Conservation (phyloP, 2,888 invertebrate genomes). For the Thysanoteuthis rhombus region DNA sequence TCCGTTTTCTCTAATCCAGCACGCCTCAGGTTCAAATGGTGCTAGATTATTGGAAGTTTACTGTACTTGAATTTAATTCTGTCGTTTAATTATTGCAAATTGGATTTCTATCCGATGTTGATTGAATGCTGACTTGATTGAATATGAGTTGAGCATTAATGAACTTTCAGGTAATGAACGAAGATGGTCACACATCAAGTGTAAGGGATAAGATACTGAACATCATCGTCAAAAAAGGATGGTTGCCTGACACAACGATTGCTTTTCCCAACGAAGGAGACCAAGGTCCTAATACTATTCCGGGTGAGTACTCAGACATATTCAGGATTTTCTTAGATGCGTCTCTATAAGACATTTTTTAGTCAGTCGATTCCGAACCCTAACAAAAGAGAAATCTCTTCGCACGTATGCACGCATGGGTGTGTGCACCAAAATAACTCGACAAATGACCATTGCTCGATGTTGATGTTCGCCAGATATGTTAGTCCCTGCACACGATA, state of each 20-base stretch:
- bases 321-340: background rate
- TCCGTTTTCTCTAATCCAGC: too few species aligned
- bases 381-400: too few species aligned
- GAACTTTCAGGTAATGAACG: conserved; percentile 67
- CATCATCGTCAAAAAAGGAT: conserved; percentile 68
- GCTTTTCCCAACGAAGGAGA: conserved; percentile 69
- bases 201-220: conserved; percentile 68
- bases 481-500: too few species aligned
- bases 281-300: conserved; percentile 69
- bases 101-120: background rate
- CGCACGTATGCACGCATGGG: too few species aligned
- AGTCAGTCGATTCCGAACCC: too few species aligned
- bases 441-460: too few species aligned
- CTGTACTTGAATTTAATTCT: background rate
- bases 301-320: conserved; percentile 52
- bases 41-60: too few species aligned
- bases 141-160: background rate
- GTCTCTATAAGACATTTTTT: too few species aligned
- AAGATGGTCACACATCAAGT: conserved; percentile 68
- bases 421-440: too few species aligned
- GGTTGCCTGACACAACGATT: conserved; percentile 67
- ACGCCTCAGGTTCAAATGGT: too few species aligned
- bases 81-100: background rate
- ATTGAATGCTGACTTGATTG: background rate
- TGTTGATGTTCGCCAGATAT: too few species aligned